Percentiles rank a stretch among this genome's conserved stretches.
These are phyloP conservation scores for Sebastes fasciatus DNA, from an alignment of 2,113 vertebrate species.

Conservation along the genomic window DNA sequence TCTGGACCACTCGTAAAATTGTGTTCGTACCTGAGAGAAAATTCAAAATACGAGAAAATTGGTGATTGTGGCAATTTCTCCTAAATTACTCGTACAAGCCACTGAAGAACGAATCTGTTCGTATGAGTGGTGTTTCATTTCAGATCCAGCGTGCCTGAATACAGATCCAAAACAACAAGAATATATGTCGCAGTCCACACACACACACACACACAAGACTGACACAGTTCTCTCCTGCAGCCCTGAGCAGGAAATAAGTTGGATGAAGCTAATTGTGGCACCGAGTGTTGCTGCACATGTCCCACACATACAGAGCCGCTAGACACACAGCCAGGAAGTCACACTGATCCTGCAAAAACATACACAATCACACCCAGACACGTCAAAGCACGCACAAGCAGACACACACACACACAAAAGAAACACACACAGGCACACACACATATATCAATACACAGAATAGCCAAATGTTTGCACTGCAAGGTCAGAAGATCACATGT, in stretches of 20 bases:
- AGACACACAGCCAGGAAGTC: slow-evolving; percentile 64
- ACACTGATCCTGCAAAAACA: slow-evolving; percentile 60
- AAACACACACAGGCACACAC: slow-evolving; percentile 24
- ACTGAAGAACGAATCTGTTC: too few species aligned
- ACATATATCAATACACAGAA: slow-evolving; percentile 30
- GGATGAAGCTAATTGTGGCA: slow-evolving; percentile 73
- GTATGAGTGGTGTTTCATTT: background rate
- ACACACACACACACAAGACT: background rate
- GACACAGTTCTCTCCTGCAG: slow-evolving; percentile 51
- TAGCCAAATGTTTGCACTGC: slow-evolving; percentile 69
- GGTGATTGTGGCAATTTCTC: too few species aligned
- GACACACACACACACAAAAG: slow-evolving; percentile 26
- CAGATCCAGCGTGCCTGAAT: background rate
- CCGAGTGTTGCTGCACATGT: slow-evolving; percentile 60
- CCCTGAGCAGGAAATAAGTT: slow-evolving; percentile 66
- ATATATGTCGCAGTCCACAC: slow-evolving; percentile 11
- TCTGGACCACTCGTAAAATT: too few species aligned
- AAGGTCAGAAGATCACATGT: slow-evolving; percentile 72
- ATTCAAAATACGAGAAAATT: too few species aligned
- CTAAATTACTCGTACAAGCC: too few species aligned
- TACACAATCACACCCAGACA: slow-evolving; percentile 60
- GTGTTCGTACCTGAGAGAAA: too few species aligned
- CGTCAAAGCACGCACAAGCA: slow-evolving; percentile 31
- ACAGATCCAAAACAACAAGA: slow-evolving; percentile 26
- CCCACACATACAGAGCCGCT: slow-evolving; percentile 30